Evolutionary conservation across 2,888 invertebrate species (phyloP), one percentile per base, ranked within the genome.

Genomic region (Alloscopus bannaensis): DNA sequence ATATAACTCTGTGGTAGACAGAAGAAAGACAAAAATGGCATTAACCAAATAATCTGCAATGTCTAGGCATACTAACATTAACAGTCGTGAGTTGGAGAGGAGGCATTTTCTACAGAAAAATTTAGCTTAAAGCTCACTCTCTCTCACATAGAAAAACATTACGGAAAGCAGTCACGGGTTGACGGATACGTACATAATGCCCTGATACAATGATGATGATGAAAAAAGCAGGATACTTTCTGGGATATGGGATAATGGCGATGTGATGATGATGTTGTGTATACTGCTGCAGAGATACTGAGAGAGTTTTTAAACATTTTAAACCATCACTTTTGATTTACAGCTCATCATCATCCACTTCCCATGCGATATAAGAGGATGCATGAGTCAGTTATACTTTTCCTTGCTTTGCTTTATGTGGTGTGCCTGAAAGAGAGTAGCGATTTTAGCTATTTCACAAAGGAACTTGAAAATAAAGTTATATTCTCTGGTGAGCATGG

Each of bases 271-370:
- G 26, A 45, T 55, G 8, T n/a, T n/a, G n/a, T n/a, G n/a, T n/a
- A n/a, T n/a, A n/a, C n/a, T n/a, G n/a, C 22, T 24, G 42, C 45
- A 60, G 47, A 22, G 24, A 13, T 29, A 13, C 13, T 36, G 36
- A 36, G 6, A 36, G 52, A 4, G 24, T 16, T 24, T 22, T 52
- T 45, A 45, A 16, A 3, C 18, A 16, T 45, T 3, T 45, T 18
- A 4, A 11, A n/a, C 13, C n/a, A 45, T 16, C n/a, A 45, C 45
- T 40, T 64, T 52, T 72, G 55, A 64, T 72, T 64, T 72, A 72
- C 72, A 72, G 60, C 69, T 69, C 71, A 72, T 72, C 64, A 72
- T 72, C 64, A 72, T 64, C 45, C 47, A 26, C 55, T 42, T 24
- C 57, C 20, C 31, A 40, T 22, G 24, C 68, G n/a, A 20, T 26